Percentiles rank a stretch among this genome's conserved stretches.
phyloP scores from a whole-genome alignment of 2,113 vertebrate genomes.

The Hyperoodon ampullatus region DNA sequence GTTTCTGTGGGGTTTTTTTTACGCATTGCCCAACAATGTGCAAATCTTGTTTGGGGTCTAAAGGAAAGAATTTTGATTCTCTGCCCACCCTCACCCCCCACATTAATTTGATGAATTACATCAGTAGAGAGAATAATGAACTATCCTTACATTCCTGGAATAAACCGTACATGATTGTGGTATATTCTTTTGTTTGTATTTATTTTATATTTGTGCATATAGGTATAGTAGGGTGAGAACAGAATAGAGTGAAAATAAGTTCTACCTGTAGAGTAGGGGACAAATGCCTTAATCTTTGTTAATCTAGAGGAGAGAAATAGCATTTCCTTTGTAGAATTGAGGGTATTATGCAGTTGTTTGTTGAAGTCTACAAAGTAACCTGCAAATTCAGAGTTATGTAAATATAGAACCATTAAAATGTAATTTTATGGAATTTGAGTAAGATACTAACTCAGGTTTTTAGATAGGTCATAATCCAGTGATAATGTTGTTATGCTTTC shows the following conservation, averaged over 20 bases:
- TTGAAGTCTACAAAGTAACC: constrained; percentile 2
- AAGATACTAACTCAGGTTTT: neutral
- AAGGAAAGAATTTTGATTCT: constrained; percentile 10
- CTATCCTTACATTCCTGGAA: neutral
- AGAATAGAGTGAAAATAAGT: constrained; percentile 28
- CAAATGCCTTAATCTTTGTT: constrained; percentile 57
- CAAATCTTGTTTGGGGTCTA: neutral
- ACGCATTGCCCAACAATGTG: neutral
- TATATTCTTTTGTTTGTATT: constrained; percentile 26
- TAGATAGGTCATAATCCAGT: neutral
- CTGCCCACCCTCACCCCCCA: neutral
- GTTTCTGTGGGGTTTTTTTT: neutral
- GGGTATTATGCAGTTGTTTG: constrained; percentile 21
- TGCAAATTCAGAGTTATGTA: constrained; percentile 32
- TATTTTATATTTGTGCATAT: constrained; percentile 45
- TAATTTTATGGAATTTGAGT: constrained; percentile 2
- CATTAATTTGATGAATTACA: constrained; percentile 8
- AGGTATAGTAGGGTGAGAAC: neutral
- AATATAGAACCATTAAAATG: constrained; percentile 36
- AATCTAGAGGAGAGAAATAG: constrained; percentile 43
- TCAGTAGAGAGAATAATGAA: constrained; percentile 34
- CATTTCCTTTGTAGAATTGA: constrained; percentile 48
- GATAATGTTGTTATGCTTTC: neutral
- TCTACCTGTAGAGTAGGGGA: neutral
- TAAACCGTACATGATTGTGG: neutral